A percentile compares a stretch with the other conserved stretches of the same genome.
These are phyloP conservation scores for Tragelaphus buxtoni DNA, from an alignment of 2,113 vertebrate species.

Conservation along the genomic window DNA sequence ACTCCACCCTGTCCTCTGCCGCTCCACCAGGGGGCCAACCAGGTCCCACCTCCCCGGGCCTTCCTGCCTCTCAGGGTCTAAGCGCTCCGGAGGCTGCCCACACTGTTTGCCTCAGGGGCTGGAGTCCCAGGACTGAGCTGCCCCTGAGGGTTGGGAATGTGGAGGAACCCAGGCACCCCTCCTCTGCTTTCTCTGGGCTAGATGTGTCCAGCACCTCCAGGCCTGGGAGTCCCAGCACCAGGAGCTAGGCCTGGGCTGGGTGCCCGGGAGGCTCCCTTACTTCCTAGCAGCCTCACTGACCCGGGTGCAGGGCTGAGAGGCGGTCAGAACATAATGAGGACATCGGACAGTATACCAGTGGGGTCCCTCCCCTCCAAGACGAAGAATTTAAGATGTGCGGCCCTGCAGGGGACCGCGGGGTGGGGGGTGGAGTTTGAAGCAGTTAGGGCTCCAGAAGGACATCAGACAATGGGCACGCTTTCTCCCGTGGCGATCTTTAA, in stretches of 20 bases:
- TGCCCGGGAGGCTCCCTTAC: background rate
- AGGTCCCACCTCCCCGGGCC: background rate
- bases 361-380: fast-evolving
- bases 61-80: background rate
- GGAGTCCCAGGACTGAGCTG: background rate
- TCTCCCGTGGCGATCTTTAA: background rate
- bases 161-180: background rate
- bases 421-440: background rate
- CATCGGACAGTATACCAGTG: background rate
- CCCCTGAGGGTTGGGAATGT: too few relatives aligned
- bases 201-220: background rate
- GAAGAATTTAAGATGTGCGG: background rate
- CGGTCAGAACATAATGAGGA: background rate
- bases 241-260: background rate
- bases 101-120: background rate
- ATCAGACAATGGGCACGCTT: fast-evolving
- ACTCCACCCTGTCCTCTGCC: background rate
- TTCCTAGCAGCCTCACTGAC: background rate
- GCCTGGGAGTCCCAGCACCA: background rate
- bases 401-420: background rate
- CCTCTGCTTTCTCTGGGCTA: background rate
- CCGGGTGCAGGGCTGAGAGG: background rate
- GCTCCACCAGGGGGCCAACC: background rate
- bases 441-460: background rate
- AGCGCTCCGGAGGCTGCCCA: too few relatives aligned